phyloP scores from a whole-genome alignment of 2,888 invertebrate genomes.

The Anthophora plumipes region DNA sequence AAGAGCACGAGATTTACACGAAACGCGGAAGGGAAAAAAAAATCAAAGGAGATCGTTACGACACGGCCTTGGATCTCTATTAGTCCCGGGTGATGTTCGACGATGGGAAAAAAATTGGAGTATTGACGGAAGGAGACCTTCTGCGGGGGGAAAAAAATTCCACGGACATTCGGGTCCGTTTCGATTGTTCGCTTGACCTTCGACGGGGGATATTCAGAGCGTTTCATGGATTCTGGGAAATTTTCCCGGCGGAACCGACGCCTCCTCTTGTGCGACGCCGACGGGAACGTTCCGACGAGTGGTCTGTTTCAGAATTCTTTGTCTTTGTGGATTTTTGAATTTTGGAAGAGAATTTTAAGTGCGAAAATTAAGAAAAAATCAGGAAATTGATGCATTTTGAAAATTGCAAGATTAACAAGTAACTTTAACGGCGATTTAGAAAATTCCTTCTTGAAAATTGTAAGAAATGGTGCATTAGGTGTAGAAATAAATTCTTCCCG shows the following conservation, averaged over 20 bases:
- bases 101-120: slow-evolving; percentile 79
- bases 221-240: neutral
- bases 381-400: rapidly evolving
- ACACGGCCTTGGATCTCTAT: slow-evolving; percentile 63
- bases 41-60: slow-evolving; percentile 61
- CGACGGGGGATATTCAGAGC: slow-evolving; percentile 14
- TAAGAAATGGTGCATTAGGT: neutral
- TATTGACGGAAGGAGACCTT: slow-evolving; percentile 80
- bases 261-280: neutral
- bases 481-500: too few relatives aligned
- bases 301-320: neutral
- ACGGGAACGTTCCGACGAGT: slow-evolving; percentile 12
- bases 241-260: slow-evolving; percentile 12
- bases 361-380: too few relatives aligned
- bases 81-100: slow-evolving; percentile 60
- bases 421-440: neutral
- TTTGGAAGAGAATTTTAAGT: too few relatives aligned
- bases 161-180: slow-evolving; percentile 60
- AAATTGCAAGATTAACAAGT: neutral
- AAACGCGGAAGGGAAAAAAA: slow-evolving; percentile 64
- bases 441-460: neutral
- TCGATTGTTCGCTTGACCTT: slow-evolving; percentile 64
- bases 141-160: slow-evolving; percentile 71
- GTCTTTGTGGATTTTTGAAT: too few relatives aligned
- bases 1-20: slow-evolving; percentile 7